Evolutionary conservation across 2,113 vertebrate species (phyloP).

Genomic region (Melanotaenia duboulayi): DNA sequence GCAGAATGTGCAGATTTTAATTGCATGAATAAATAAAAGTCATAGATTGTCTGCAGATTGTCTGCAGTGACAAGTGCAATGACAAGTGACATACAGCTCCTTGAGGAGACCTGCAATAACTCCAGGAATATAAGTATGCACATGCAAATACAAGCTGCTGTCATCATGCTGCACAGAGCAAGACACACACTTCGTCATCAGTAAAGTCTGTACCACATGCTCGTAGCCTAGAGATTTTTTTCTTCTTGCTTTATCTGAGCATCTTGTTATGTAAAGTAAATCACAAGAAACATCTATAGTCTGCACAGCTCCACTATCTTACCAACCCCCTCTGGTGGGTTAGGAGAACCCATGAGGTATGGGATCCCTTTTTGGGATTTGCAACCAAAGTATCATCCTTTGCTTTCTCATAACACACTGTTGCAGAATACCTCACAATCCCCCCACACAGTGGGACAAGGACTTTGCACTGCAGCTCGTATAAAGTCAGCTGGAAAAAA

Average conservation of each 20-base stretch:
- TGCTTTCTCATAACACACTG: slow-evolving; percentile 57
- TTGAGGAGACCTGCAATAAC: slow-evolving; percentile 17
- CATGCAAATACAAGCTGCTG: slow-evolving; percentile 43
- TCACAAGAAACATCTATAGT: slow-evolving; percentile 40
- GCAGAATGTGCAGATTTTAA: slow-evolving; percentile 54
- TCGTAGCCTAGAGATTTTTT: slow-evolving; percentile 2
- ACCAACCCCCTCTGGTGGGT: slow-evolving; percentile 40
- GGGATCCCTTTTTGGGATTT: slow-evolving; percentile 61
- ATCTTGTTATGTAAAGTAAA: slow-evolving; percentile 58
- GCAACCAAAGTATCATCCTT: slow-evolving; percentile 46
- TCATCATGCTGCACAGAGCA: slow-evolving; percentile 35
- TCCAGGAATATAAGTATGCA: slow-evolving; percentile 34
- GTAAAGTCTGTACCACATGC: slow-evolving; percentile 18
- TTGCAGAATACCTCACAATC: slow-evolving; percentile 62
- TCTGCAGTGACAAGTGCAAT: slow-evolving; percentile 5
- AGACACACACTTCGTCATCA: slow-evolving; percentile 20
- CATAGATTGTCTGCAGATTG: slow-evolving; percentile 40
- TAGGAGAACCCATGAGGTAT: slow-evolving; percentile 35
- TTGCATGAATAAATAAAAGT: slow-evolving; percentile 39
- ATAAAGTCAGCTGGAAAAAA: slow-evolving; percentile 58
- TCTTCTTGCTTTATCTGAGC: slow-evolving; percentile 21
- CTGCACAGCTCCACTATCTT: slow-evolving; percentile 48
- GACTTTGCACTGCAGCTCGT: slow-evolving; percentile 58
- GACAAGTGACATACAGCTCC: slow-evolving; percentile 30
- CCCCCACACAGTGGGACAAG: slow-evolving; percentile 65